Base-by-base conservation (phyloP, 2,797 vertebrate genomes). In the Philypnodon macrostomus region DNA sequence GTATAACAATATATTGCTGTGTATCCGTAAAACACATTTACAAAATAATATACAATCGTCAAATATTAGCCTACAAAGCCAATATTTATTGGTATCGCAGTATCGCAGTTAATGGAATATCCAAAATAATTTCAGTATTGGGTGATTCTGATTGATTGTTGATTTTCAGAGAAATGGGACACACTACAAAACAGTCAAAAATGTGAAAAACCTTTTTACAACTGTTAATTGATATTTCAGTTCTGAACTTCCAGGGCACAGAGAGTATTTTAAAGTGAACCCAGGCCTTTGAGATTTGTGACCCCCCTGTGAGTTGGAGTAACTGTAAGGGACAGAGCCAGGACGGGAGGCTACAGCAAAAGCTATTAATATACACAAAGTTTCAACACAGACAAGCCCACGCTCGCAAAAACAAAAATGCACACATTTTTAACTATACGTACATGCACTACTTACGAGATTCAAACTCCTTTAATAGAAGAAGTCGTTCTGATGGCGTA, bases 391-490 rank as follows among this genome's bases (percentile, higher is more conserved):
- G 31, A 18, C 27, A 12, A 31, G 30, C 24, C 44, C 37, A 46
- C 55, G 51, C 36, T 56, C 21, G 53, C 45, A 0, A 63, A 73
- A 81, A 82, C 75, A 77, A 63, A 54, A 55, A 30, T 59, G 29
- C 32, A 53, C 13, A 10, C 26, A 84, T 36, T 39, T 81, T 63
- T 82, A 80, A 79, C 66, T 75, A 75, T 59, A 52, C 27, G 31
- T 19, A 38, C 40, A 49, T 12, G 38, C 32, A n/a, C 14, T 59
- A 89, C 89, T 90, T 77, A 91, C 90, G 89, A 26, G 90, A 60
- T 80, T 91, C 88, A 60, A 91, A 90, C 71, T 91, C 90, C 39
- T 42, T 84, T 41, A 91, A 73, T 47, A 88, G 59, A 2, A 91
- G 72, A 50, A 91, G 71, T 49, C 82, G 76, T 67, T 91, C 90